Percentiles rank a stretch among this genome's conserved stretches.
phyloP scores from a whole-genome alignment of 2,888 invertebrate species.

The Ecliptopera silaceata region DNA sequence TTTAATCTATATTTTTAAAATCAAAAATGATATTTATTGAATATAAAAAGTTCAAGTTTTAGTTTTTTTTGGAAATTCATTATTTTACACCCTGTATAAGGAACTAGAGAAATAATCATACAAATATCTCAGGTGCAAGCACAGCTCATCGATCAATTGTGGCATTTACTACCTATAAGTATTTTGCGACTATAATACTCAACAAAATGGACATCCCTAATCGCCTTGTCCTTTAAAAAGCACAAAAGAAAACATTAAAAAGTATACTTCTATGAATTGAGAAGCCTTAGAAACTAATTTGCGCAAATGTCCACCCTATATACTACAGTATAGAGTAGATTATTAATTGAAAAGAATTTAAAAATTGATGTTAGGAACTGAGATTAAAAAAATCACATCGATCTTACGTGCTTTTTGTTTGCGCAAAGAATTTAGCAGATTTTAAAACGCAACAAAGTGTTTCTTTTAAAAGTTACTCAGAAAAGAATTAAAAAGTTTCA shows the following conservation, averaged over 20 bases:
- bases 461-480: neutral
- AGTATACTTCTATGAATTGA: constrained; percentile 45
- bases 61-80: too few species aligned
- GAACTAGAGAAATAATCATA: constrained; percentile 7
- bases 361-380: constrained; percentile 4
- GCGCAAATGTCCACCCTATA: constrained; percentile 2
- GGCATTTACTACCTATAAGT: constrained; percentile 65
- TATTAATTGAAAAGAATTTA: constrained; percentile 1
- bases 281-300: constrained; percentile 1
- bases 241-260: constrained; percentile 66
- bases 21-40: too few species aligned
- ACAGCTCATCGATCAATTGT: constrained; percentile 67
- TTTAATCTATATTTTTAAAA: too few species aligned
- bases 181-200: constrained; percentile 57
- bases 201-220: constrained; percentile 78
- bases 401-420: constrained; percentile 62
- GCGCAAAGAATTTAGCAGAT: constrained; percentile 40
- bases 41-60: too few species aligned
- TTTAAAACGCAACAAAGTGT: neutral
- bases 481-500: neutral
- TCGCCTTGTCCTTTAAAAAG: constrained; percentile 71
- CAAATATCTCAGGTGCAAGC: constrained; percentile 68
- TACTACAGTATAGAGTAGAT: constrained; percentile 43
- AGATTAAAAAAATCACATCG: constrained; percentile 61
- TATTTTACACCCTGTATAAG: neutral